Percentiles rank a stretch among this genome's conserved stretches.
Evolutionary conservation across 2,888 invertebrate species (phyloP).

Genomic region (Junonia oenone): DNA sequence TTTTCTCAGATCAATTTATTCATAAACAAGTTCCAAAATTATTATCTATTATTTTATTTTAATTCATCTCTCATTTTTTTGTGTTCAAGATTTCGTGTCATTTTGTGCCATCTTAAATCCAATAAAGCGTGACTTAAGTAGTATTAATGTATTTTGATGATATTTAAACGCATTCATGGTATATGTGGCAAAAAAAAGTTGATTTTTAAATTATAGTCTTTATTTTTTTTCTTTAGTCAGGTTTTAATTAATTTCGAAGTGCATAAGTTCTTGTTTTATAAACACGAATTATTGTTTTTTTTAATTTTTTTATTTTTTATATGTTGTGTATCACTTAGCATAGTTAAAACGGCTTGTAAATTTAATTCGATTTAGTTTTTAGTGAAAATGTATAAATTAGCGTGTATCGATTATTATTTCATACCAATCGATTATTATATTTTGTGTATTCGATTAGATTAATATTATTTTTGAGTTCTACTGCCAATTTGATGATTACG

Average conservation of each 20-base stretch:
- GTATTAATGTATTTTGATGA: too few species aligned
- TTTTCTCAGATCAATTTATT: too few species aligned
- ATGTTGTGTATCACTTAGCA: slow-evolving; percentile 15
- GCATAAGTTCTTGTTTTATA: neutral
- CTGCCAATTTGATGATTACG: slow-evolving; percentile 57
- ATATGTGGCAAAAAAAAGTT: too few species aligned
- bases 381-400: slow-evolving; percentile 35
- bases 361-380: slow-evolving; percentile 51
- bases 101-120: neutral
- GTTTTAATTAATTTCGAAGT: neutral
- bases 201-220: too few species aligned
- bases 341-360: slow-evolving; percentile 60
- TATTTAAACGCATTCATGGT: too few species aligned
- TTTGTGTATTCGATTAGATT: slow-evolving; percentile 42
- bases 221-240: too few species aligned
- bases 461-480: slow-evolving; percentile 45
- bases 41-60: too few species aligned
- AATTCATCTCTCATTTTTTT: too few species aligned
- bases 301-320: neutral
- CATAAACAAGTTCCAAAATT: too few species aligned
- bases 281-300: neutral
- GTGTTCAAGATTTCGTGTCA: too few species aligned
- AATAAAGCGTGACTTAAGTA: neutral
- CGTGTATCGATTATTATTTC: slow-evolving; percentile 39
- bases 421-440: slow-evolving; percentile 41